Conservation (phyloP, 1,140 invertebrate genomes). For the Brachionus rotundiformis region DNA sequence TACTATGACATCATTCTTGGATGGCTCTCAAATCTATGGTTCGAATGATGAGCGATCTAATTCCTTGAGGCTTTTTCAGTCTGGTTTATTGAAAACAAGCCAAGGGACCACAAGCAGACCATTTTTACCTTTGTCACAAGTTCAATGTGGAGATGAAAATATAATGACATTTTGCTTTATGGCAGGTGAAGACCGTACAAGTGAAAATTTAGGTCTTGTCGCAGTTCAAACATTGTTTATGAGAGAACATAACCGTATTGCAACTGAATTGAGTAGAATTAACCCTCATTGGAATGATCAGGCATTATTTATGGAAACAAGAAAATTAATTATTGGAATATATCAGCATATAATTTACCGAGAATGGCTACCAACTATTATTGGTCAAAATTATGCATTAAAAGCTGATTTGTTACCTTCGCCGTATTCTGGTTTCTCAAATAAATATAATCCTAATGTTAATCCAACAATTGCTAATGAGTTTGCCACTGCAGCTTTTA, state of each 20-base stretch:
- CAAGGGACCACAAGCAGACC: background rate
- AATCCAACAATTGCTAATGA: conserved; percentile 43
- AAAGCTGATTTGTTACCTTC: background rate
- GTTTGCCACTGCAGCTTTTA: conserved; percentile 33
- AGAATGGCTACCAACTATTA: conserved; percentile 86
- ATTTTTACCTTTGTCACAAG: conserved; percentile 14
- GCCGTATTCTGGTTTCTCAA: background rate
- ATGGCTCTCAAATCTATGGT: conserved; percentile 72
- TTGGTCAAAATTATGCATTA: conserved; percentile 67
- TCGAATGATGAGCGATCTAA: background rate
- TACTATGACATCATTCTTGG: conserved; percentile 78
- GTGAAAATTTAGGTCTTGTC: background rate
- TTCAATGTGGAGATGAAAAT: background rate
- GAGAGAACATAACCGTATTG: conserved; percentile 56
- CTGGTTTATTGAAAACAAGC: background rate
- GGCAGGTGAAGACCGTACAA: conserved; percentile 12
- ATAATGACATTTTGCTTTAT: conserved; percentile 12
- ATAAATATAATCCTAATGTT: conserved; percentile 60
- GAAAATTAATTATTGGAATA: conserved; percentile 82
- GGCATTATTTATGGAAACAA: conserved; percentile 70
- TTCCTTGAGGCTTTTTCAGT: background rate
- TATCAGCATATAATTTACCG: conserved; percentile 91
- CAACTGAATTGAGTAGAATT: conserved; percentile 50
- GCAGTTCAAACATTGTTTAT: conserved; percentile 74
- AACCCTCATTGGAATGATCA: conserved; percentile 55